phyloP scores from a whole-genome alignment of 1,140 invertebrate species.

The Zaprionus davidi region DNA sequence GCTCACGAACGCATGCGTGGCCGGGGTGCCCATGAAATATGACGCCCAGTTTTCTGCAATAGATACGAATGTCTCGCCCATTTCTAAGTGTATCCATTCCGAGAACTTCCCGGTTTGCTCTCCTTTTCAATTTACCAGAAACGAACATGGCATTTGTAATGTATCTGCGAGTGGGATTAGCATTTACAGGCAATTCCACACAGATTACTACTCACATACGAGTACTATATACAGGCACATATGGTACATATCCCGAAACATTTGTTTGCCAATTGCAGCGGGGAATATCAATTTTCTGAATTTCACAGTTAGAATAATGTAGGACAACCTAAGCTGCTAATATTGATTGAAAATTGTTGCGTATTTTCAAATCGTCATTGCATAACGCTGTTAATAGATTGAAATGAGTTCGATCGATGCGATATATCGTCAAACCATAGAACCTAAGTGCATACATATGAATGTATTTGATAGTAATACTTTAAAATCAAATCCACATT shows the following conservation, averaged over 20 bases:
- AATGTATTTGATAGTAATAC: too few relatives aligned
- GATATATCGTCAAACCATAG: too few relatives aligned
- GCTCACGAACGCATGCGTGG: constrained; percentile 30
- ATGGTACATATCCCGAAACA: constrained; percentile 1
- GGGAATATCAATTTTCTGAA: constrained; percentile 15
- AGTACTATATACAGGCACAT: background rate
- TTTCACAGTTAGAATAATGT: constrained; percentile 9
- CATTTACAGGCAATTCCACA: constrained; percentile 54
- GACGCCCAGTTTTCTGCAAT: constrained; percentile 57
- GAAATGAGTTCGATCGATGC: too few relatives aligned
- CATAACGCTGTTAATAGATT: too few relatives aligned
- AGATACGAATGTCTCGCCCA: constrained; percentile 53
- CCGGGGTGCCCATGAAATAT: constrained; percentile 55
- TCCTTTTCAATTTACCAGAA: background rate
- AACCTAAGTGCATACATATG: too few relatives aligned
- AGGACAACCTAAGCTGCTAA: background rate
- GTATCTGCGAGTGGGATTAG: constrained; percentile 41
- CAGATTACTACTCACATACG: background rate
- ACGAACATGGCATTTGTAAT: constrained; percentile 28
- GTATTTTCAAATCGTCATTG: too few relatives aligned
- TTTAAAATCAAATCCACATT: too few relatives aligned
- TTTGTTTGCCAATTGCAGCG: constrained; percentile 25
- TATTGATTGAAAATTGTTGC: background rate
- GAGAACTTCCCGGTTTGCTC: constrained; percentile 8
- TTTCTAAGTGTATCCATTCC: constrained; percentile 31